Evolutionary conservation across 2,888 invertebrate genomes (phyloP), one percentile per base, ranked within the genome.

Genomic region (Eupithecia abbreviata): DNA sequence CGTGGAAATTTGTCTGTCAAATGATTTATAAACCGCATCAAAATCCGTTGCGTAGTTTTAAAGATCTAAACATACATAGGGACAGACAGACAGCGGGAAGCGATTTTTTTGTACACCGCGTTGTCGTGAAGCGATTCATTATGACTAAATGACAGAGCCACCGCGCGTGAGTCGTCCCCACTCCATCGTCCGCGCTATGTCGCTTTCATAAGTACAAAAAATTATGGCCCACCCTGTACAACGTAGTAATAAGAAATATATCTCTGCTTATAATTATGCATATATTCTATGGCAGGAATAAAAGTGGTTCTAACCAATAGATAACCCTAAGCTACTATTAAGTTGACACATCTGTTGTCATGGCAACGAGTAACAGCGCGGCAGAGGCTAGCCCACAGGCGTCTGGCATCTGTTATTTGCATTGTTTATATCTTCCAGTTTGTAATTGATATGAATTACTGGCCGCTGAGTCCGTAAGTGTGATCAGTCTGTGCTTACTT

Each of bases 311-410:
- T 30, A 12, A 62, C 30, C 58, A 18, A 58, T 58, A 58, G 58
- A 15, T 58, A 58, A 58, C 58, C 58, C 2, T 62, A 62, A 30
- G 30, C 18, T 62, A 18, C 12, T 4, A 69, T 69, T 55, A 68
- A 10, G 75, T 75, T 78, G 77, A 75, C 75, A 68, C 68, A 70
- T 62, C 49, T 45, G 77, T 75, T 78, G 73, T 30, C 73, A 78
- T 68, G 71, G 68, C 73, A 73, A 75, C 77, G n/a, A 41, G 71
- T 70, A 18, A 68, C 67, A 49, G 41, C 2, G 45, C 3, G 0
- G 4, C n/a, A 4, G 58, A 10, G 58, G 58, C 12, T 43, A 62
- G 45, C 72, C 72, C 41, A 7, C 72, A 30, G 72, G 4, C 65
- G 13, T 69, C 12, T 69, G 10, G 10, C 30, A 30, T 7, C n/a